Evolutionary conservation across 2,113 vertebrate genomes (phyloP).

Genomic region (Silurus glanis): DNA sequence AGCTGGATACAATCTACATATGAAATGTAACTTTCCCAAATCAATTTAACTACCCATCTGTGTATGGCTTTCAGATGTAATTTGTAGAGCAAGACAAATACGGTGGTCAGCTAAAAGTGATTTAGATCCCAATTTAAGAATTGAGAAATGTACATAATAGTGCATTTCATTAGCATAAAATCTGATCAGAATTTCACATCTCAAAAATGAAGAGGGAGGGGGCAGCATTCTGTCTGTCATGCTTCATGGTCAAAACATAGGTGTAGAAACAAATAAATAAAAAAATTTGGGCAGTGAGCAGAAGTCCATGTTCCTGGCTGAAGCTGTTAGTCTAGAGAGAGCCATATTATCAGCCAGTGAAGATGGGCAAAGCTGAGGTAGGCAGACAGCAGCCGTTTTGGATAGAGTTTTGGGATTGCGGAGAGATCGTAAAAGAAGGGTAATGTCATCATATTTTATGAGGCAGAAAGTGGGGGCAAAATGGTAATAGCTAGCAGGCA

Average conservation of each 20-base stretch:
- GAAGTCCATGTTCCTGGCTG: conserved; percentile 20
- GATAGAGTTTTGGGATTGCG: conserved; percentile 17
- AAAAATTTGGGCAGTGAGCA: conserved; percentile 14
- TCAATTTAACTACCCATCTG: conserved; percentile 76
- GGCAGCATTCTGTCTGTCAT: neutral
- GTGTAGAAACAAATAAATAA: conserved; percentile 19
- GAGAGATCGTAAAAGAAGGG: conserved; percentile 31
- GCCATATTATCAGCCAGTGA: conserved; percentile 22
- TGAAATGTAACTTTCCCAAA: conserved; percentile 75
- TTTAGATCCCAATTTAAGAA: conserved; percentile 43
- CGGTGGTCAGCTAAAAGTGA: conserved; percentile 48
- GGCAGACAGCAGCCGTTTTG: conserved; percentile 29
- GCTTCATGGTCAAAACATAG: neutral
- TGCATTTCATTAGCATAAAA: conserved; percentile 23
- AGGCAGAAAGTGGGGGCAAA: conserved; percentile 22
- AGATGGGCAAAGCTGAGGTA: conserved; percentile 21
- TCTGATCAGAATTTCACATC: conserved; percentile 19
- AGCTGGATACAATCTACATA: conserved; percentile 72
- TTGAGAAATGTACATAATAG: conserved; percentile 23
- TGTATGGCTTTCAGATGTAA: conserved; percentile 70
- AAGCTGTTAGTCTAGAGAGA: conserved; percentile 23
- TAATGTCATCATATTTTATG: conserved; percentile 42
- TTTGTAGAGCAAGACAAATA: conserved; percentile 64
- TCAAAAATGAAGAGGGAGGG: neutral
- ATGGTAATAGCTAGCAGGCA: conserved; percentile 34